Evolutionary conservation across 2,888 invertebrate species (phyloP).

Genomic region (Lymantria dispar): DNA sequence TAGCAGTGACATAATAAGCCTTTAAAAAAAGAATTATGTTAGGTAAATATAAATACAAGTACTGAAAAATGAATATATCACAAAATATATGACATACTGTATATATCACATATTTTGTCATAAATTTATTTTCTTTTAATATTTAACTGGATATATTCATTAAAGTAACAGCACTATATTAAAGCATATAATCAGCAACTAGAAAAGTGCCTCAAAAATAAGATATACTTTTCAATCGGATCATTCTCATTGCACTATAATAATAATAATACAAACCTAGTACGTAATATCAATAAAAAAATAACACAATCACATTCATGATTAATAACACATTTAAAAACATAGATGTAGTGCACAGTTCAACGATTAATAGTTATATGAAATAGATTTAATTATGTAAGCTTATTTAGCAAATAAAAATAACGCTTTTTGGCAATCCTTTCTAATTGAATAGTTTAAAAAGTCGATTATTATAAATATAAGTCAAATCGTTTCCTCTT

Average conservation of each 20-base stretch:
- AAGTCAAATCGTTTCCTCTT: slow-evolving; percentile 49
- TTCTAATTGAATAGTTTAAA: slow-evolving; percentile 64
- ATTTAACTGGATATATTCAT: slow-evolving; percentile 60
- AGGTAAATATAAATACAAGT: slow-evolving; percentile 22
- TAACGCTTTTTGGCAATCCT: slow-evolving; percentile 69
- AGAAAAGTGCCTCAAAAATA: slow-evolving; percentile 70
- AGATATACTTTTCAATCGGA: slow-evolving; percentile 48
- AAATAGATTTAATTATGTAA: slow-evolving; percentile 51
- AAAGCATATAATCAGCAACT: slow-evolving; percentile 59
- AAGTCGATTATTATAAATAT: slow-evolving; percentile 56
- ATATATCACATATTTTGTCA: slow-evolving; percentile 40
- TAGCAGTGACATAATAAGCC: slow-evolving; percentile 14
- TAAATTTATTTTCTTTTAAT: slow-evolving; percentile 24
- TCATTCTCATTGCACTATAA: slow-evolving; percentile 35
- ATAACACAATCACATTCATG: slow-evolving; percentile 37
- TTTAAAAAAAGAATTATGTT: slow-evolving; percentile 12
- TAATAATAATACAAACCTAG: slow-evolving; percentile 39
- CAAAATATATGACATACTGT: slow-evolving; percentile 74
- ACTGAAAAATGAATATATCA: slow-evolving; percentile 60
- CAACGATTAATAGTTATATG: slow-evolving; percentile 53
- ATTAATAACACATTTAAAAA: slow-evolving; percentile 52
- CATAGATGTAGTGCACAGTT: slow-evolving; percentile 60
- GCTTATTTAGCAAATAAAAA: slow-evolving; percentile 74
- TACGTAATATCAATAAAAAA: slow-evolving; percentile 46
- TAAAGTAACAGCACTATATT: slow-evolving; percentile 49